phyloP scores from a whole-genome alignment of 2,797 vertebrate species.

The Hephaestus fuliginosus region DNA sequence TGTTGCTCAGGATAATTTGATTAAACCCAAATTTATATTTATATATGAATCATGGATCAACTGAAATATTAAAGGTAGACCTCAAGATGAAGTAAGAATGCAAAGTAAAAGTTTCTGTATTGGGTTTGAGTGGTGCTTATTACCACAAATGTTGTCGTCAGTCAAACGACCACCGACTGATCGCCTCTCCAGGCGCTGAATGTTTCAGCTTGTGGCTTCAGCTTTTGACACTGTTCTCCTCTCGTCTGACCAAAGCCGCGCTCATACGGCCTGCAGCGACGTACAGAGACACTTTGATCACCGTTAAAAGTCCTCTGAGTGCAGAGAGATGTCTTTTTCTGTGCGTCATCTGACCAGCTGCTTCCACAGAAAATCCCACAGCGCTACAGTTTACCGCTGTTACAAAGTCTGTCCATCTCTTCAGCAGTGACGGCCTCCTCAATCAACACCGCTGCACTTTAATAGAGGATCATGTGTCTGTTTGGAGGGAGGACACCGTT shows the following conservation, averaged over 20 bases:
- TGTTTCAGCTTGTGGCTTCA: not conserved
- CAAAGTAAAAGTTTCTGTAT: not conserved
- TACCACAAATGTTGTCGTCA: not conserved
- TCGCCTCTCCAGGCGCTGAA: not conserved
- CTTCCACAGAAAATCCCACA: not conserved
- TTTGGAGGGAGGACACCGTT: not conserved
- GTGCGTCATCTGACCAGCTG: constrained; percentile 5
- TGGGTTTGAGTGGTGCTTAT: not conserved
- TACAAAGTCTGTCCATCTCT: constrained; percentile 30
- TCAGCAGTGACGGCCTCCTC: not conserved
- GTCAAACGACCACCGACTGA: not conserved
- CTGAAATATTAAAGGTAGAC: not conserved
- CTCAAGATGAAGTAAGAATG: not conserved
- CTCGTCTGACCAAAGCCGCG: not conserved
- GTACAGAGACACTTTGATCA: constrained; percentile 6
- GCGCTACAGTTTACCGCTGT: not conserved
- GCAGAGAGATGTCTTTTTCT: not conserved
- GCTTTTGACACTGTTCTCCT: not conserved
- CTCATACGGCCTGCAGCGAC: not conserved
- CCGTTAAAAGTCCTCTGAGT: constrained; percentile 1
- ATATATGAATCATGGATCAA: not conserved
- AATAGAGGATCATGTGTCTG: not conserved
- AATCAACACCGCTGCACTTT: constrained; percentile 2
- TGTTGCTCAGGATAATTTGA: not conserved
- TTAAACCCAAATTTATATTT: not conserved